Evolutionary conservation across 1,140 invertebrate genomes (phyloP).

Genomic region (Drosophila ambigua): DNA sequence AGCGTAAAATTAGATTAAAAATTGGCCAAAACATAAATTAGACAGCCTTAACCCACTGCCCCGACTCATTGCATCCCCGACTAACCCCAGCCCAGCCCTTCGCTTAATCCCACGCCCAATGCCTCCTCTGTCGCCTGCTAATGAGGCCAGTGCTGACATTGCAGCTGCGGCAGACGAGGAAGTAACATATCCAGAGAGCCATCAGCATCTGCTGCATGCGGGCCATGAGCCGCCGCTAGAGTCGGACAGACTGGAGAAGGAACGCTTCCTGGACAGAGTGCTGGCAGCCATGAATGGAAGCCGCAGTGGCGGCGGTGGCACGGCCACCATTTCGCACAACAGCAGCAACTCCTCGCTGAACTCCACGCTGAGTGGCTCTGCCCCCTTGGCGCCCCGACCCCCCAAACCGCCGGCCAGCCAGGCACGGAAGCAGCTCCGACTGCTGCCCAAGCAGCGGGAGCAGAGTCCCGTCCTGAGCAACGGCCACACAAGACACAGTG

Average conservation of each 20-base stretch:
- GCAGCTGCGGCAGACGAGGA: constrained; percentile 35
- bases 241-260: constrained; percentile 48
- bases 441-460: constrained; percentile 73
- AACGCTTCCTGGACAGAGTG: constrained; percentile 71
- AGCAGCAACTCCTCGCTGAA: constrained; percentile 65
- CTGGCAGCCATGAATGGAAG: constrained; percentile 73
- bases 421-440: constrained; percentile 67
- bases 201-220: constrained; percentile 2
- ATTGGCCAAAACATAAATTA: constrained; percentile 41
- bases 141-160: constrained; percentile 69
- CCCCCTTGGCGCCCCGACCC: constrained; percentile 28
- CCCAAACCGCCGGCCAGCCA: constrained; percentile 67
- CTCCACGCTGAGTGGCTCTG: constrained; percentile 45
- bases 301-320: constrained; percentile 21
- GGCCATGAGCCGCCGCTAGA: constrained; percentile 34
- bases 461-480: constrained; percentile 71
- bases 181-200: constrained; percentile 13
- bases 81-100: neutral
- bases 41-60: constrained; percentile 17
- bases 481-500: constrained; percentile 41
- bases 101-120: constrained; percentile 21
- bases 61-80: neutral
- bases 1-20: constrained; percentile 25
- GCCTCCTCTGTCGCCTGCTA: constrained; percentile 68
- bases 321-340: constrained; percentile 41